Evolutionary conservation across 2,113 vertebrate genomes (phyloP).

Genomic region (Prionailurus viverrinus): DNA sequence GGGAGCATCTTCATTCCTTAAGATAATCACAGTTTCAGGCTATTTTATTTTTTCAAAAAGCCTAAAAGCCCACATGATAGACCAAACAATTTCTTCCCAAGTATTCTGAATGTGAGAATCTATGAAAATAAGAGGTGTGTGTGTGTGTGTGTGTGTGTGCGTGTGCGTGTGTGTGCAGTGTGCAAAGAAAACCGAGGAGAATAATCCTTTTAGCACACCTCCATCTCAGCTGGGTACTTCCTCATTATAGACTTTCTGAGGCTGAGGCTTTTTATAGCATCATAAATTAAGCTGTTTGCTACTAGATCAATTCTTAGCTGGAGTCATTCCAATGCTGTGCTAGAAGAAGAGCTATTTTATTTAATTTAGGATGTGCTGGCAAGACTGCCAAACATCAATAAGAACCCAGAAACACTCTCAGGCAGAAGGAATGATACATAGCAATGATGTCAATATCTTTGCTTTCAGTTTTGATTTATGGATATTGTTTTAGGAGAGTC

Average conservation of each 20-base stretch:
- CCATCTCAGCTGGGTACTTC: conserved; percentile 5
- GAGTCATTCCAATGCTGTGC: conserved; percentile 49
- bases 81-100: conserved; percentile 45
- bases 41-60: conserved; percentile 43
- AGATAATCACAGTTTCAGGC: background rate
- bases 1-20: background rate
- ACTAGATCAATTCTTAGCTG: conserved; percentile 63
- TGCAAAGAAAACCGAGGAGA: background rate
- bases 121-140: background rate
- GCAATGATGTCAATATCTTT: background rate
- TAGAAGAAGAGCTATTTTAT: conserved; percentile 56
- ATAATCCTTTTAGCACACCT: background rate
- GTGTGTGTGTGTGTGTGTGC: too few species aligned
- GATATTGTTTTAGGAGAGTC: background rate
- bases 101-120: conserved; percentile 8
- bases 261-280: conserved; percentile 52
- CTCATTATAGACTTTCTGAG: conserved; percentile 31
- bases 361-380: conserved; percentile 67
- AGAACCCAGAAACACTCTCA: conserved; percentile 60
- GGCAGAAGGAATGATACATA: background rate
- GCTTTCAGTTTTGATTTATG: conserved; percentile 39
- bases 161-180: too few species aligned
- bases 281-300: conserved; percentile 73
- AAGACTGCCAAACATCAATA: conserved; percentile 23
- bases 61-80: conserved; percentile 21